Conservation (phyloP, 2,797 vertebrate species). For the Anomalospiza imberbis region DNA sequence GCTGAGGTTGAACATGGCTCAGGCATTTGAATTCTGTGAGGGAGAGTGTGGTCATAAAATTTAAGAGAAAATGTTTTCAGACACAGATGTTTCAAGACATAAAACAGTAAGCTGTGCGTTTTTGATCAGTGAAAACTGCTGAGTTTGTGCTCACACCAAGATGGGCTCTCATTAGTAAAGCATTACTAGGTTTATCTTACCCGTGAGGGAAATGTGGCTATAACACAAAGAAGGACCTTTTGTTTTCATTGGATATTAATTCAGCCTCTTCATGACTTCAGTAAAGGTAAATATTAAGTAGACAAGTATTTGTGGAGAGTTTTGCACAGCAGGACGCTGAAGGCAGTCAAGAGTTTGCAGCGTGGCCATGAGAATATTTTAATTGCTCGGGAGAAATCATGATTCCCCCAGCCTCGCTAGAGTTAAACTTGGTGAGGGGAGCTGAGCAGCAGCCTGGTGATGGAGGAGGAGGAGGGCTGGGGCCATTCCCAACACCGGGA, state of each 20-base stretch:
- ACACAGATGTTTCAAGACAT: neutral
- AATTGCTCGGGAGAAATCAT: neutral
- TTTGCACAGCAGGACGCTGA: neutral
- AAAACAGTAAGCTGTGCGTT: neutral
- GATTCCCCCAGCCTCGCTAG: neutral
- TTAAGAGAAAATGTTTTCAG: neutral
- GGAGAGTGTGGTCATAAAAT: neutral
- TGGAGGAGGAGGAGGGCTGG: neutral
- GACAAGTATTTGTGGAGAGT: neutral
- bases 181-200: neutral
- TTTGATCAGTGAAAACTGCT: neutral
- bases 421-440: neutral
- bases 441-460: neutral
- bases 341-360: neutral
- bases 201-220: neutral
- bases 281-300: neutral
- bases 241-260: neutral
- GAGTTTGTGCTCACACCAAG: neutral
- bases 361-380: fast-evolving
- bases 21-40: neutral
- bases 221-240: neutral
- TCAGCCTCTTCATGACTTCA: neutral
- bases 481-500: neutral
- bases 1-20: neutral
- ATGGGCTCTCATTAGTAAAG: neutral